Base-by-base conservation (phyloP, 2,113 vertebrate genomes). In the Gobio gobio region DNA sequence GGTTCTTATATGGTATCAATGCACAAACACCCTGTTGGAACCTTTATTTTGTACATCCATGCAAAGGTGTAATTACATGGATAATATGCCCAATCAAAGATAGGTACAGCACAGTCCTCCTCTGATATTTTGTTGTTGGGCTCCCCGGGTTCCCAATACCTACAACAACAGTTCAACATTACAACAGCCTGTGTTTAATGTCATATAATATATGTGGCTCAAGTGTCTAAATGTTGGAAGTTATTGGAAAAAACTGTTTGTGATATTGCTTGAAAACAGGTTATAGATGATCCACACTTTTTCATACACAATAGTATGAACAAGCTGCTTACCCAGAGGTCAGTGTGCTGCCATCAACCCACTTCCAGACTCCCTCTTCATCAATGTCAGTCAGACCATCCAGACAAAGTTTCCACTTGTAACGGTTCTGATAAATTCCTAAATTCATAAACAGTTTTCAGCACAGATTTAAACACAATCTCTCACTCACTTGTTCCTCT, bases 401-500 rank as follows among this genome's bases (percentile, higher is more conserved):
- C 74, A 66, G 14, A 13, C 16, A 24, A 13, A 26, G 5, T 20
- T 70, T 22, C 3, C 3, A 33, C 4, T 24, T 18, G 36, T 40
- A 2, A 10, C 8, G 0, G 5, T 45, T 33, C 1, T 3, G 24
- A 64, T 7, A 47, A 63, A 80, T 10, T 80, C n/a, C 78, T 79
- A 4, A 20, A 14, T 33, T 18, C 7, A 10, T 45, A 45, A 45
- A 45, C 43, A 0, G 43, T 45, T 45, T 45, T 0, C 43, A 45
- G 43, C 9, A 2, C 8, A 45, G 9, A 45, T 45, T 45, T 2
- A 45, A 51, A 33, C 29, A 59, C 43, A 16, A 63, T 9, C 10
- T 29, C 10, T 40, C 29, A 80, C 78, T 26, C 36, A 80, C 78
- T 29, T 49, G 22, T 80, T 80, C 58, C n/a, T 64, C 20, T 29